A percentile compares a stretch with the other conserved stretches of the same genome.
These are phyloP conservation scores for Morus bassanus DNA, from an alignment of 2,797 vertebrate genomes.

Conservation along the genomic window DNA sequence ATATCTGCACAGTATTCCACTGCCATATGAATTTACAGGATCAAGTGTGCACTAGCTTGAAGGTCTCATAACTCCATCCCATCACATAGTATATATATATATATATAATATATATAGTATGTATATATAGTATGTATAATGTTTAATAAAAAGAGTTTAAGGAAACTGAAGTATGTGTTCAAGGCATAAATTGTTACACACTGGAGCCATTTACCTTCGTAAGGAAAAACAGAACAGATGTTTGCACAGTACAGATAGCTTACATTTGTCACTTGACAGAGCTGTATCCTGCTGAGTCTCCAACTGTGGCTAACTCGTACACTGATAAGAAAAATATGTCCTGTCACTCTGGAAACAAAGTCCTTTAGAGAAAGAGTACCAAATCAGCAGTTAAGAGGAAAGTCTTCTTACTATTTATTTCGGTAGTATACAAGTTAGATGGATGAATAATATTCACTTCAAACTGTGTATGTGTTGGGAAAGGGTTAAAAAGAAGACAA, in stretches of 20 bases:
- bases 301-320: neutral
- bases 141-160: neutral
- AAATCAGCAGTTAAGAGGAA: neutral
- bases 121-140: too few relatives aligned
- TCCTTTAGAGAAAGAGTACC: neutral
- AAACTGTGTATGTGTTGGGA: neutral
- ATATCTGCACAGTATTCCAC: neutral
- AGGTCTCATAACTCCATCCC: neutral
- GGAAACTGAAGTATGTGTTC: neutral
- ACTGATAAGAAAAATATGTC: neutral
- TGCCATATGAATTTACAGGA: neutral
- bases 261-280: neutral
- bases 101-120: too few relatives aligned
- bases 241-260: neutral
- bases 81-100: neutral
- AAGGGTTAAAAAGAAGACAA: conserved; percentile 5
- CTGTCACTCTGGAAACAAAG: neutral
- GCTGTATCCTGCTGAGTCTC: neutral
- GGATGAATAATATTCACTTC: neutral
- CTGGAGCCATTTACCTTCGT: neutral
- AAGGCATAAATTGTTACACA: neutral
- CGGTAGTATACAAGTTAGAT: neutral
- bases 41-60: neutral
- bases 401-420: neutral
- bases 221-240: neutral